Evolutionary conservation across 37 sponge, comb jelly and placozoan genomes (phyloP).

Genomic region (Agelas oroides): DNA sequence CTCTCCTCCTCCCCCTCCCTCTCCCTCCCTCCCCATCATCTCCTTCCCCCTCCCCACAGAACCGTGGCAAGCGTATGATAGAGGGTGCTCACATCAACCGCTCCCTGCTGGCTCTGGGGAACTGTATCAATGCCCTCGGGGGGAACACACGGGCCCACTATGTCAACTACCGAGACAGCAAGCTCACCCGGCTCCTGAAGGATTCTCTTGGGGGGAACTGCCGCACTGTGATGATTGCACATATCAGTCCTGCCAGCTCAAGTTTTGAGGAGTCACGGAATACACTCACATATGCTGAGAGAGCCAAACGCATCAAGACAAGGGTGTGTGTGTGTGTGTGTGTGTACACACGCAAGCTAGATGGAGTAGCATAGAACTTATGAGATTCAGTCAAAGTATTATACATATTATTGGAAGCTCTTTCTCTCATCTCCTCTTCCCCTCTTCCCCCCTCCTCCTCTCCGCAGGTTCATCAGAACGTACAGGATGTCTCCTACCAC

Average conservation of each 20-base stretch:
- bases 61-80: slow-evolving; percentile 82
- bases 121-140: slow-evolving; percentile 90
- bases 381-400: not conserved
- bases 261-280: slow-evolving; percentile 86
- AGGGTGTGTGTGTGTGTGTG: slow-evolving; percentile 51
- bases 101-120: slow-evolving; percentile 89
- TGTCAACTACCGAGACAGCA: slow-evolving; percentile 89
- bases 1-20: too few species aligned
- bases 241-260: slow-evolving; percentile 79
- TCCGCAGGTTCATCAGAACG: slow-evolving; percentile 74
- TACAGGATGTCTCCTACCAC: slow-evolving; percentile 73
- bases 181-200: slow-evolving; percentile 87
- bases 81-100: slow-evolving; percentile 95
- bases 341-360: not conserved
- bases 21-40: too few species aligned
- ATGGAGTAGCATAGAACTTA: not conserved
- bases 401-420: too few species aligned
- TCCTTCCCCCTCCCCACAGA: slow-evolving; percentile 47
- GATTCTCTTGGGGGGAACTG: slow-evolving; percentile 89
- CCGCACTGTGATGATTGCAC: slow-evolving; percentile 89
- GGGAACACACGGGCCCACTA: slow-evolving; percentile 46
- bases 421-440: too few species aligned
- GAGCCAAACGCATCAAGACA: slow-evolving; percentile 84
- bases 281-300: slow-evolving; percentile 85
- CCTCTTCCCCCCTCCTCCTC: too few species aligned